A percentile compares a stretch with the other conserved stretches of the same genome.
These are phyloP conservation scores for Notechis scutatus DNA, from an alignment of 2,113 vertebrate species.

Conservation along the genomic window DNA sequence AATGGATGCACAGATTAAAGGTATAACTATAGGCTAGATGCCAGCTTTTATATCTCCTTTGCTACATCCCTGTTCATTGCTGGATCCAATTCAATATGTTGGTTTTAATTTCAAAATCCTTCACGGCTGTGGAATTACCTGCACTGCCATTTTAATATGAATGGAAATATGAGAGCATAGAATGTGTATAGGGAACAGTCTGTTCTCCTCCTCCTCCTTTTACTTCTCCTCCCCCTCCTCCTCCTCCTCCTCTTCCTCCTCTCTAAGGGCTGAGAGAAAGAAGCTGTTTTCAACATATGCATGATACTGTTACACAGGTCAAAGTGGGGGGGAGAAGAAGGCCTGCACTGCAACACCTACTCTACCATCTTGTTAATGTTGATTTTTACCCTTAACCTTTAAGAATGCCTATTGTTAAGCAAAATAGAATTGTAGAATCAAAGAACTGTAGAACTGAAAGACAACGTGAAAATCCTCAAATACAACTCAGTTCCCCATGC, in stretches of 20 bases:
- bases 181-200: background rate
- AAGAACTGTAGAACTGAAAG: background rate
- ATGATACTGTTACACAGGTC: background rate
- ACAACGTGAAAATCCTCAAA: background rate
- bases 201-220: background rate
- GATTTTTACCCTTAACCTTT: background rate
- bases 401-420: background rate
- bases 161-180: background rate
- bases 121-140: background rate
- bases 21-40: background rate
- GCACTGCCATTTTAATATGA: background rate
- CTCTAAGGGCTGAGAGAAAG: background rate
- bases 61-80: background rate
- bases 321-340: background rate
- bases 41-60: background rate
- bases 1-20: background rate
- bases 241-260: background rate
- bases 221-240: background rate
- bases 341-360: background rate
- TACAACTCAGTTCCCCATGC: background rate
- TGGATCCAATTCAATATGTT: background rate
- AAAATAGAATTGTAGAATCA: background rate
- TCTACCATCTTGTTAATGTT: background rate
- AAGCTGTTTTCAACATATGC: background rate
- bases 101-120: background rate